Percentiles rank a stretch among this genome's conserved stretches.
Conservation (phyloP, 2,888 invertebrate species). For the Melieria picta region DNA sequence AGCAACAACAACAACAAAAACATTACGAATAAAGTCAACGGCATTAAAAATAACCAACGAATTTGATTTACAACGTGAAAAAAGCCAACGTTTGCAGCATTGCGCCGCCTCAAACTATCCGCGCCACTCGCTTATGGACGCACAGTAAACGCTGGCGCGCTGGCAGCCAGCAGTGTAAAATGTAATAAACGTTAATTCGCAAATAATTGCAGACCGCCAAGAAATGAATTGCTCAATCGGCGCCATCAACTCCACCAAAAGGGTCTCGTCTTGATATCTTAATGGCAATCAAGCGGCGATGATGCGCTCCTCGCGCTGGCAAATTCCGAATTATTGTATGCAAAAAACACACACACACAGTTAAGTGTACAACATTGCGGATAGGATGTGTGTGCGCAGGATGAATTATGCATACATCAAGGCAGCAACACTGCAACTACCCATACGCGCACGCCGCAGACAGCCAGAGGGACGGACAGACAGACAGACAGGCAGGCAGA, state of each 20-base stretch:
- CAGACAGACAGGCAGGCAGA: too few species aligned
- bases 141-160: constrained; percentile 4
- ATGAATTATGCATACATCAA: too few species aligned
- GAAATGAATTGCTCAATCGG: constrained; percentile 52
- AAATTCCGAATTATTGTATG: too few species aligned
- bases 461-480: too few species aligned
- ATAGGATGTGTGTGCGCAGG: too few species aligned
- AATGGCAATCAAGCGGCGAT: constrained; percentile 21
- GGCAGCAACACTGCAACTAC: too few species aligned
- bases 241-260: constrained; percentile 47
- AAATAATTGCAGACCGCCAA: constrained; percentile 55
- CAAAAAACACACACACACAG: too few species aligned
- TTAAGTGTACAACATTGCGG: too few species aligned
- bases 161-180: constrained; percentile 48
- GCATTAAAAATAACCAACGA: constrained; percentile 15
- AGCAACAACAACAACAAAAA: background rate
- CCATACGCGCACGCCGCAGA: too few species aligned
- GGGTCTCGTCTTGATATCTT: constrained; percentile 31
- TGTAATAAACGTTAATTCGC: constrained; percentile 60
- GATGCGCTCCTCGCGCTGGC: background rate
- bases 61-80: constrained; percentile 30
- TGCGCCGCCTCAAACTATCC: background rate
- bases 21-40: background rate
- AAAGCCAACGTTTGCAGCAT: constrained; percentile 21
- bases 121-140: constrained; percentile 20